Conservation (phyloP, 1,140 invertebrate genomes). For the Drosophila bocqueti region DNA sequence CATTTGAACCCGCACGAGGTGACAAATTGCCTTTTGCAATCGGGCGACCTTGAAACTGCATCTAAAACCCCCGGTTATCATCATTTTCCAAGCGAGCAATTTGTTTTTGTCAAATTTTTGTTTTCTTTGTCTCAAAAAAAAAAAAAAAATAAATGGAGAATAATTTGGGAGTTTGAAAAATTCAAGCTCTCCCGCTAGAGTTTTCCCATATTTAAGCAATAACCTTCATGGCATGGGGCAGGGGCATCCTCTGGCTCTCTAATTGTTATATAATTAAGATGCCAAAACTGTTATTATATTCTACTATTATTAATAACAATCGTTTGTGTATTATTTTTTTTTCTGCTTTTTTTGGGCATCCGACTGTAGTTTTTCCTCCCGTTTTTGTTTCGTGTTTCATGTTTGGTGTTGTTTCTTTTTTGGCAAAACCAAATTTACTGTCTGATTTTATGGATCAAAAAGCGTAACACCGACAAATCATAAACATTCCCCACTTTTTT, state of each 20-base stretch:
- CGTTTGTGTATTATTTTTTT: constrained; percentile 27
- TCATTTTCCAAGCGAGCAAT: constrained; percentile 63
- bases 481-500: constrained; percentile 19
- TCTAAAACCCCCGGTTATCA: constrained; percentile 27
- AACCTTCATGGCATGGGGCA: constrained; percentile 3
- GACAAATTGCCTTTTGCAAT: constrained; percentile 69
- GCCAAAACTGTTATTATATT: constrained; percentile 79
- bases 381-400: constrained; percentile 17
- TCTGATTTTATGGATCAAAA: constrained; percentile 78
- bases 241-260: constrained; percentile 38
- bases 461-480: constrained; percentile 68
- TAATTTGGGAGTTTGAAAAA: constrained; percentile 40
- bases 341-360: constrained; percentile 19
- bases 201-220: constrained; percentile 41
- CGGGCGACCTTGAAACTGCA: constrained; percentile 72
- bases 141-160: constrained; percentile 58
- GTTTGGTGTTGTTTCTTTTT: constrained; percentile 9
- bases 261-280: constrained; percentile 82
- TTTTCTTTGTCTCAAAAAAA: constrained; percentile 70
- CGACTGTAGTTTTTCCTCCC: constrained; percentile 19
- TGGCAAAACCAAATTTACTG: constrained; percentile 47
- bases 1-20: constrained; percentile 40
- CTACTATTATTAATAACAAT: constrained; percentile 67
- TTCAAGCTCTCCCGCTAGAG: constrained; percentile 2
- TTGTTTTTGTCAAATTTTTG: constrained; percentile 69